These are phyloP conservation scores for Zaprionus africanus DNA, from an alignment of 1,140 invertebrate species.

Conservation along the genomic window DNA sequence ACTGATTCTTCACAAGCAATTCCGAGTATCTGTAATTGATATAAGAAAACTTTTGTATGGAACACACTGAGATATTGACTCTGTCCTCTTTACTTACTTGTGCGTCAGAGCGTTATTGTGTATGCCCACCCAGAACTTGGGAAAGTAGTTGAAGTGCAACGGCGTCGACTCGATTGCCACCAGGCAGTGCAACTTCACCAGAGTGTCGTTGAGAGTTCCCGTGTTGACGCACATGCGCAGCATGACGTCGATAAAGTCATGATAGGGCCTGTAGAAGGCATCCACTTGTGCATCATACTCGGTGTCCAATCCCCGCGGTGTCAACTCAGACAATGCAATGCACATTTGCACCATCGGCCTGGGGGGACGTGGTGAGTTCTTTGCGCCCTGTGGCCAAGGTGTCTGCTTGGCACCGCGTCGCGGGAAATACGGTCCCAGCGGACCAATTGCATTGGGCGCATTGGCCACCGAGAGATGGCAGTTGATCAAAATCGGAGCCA, in stretches of 20 bases:
- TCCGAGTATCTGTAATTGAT: constrained; percentile 68
- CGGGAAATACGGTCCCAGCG: constrained; percentile 81
- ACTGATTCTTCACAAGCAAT: constrained; percentile 72
- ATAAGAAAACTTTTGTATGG: too few species aligned
- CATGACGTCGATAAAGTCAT: constrained; percentile 93
- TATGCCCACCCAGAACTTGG: constrained; percentile 84
- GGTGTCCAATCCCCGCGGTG: constrained; percentile 88
- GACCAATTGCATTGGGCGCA: constrained; percentile 88
- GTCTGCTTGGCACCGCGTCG: constrained; percentile 74
- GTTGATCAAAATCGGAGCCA: constrained; percentile 93
- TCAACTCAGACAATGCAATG: constrained; percentile 89
- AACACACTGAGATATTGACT: too few species aligned
- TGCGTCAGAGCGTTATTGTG: constrained; percentile 82
- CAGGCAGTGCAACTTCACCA: constrained; percentile 80
- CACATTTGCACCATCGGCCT: constrained; percentile 95
- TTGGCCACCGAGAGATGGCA: constrained; percentile 93
- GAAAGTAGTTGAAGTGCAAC: constrained; percentile 83
- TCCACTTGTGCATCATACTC: constrained; percentile 91
- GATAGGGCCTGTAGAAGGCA: constrained; percentile 93
- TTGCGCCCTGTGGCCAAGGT: constrained; percentile 71
- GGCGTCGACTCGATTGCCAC: constrained; percentile 82
- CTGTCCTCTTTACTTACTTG: constrained; percentile 67
- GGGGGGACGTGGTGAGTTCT: constrained; percentile 87
- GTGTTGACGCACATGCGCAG: constrained; percentile 91
- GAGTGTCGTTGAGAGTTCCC: constrained; percentile 79